phyloP scores from a whole-genome alignment of 2,888 invertebrate species.

The Nomada hirtipes region DNA sequence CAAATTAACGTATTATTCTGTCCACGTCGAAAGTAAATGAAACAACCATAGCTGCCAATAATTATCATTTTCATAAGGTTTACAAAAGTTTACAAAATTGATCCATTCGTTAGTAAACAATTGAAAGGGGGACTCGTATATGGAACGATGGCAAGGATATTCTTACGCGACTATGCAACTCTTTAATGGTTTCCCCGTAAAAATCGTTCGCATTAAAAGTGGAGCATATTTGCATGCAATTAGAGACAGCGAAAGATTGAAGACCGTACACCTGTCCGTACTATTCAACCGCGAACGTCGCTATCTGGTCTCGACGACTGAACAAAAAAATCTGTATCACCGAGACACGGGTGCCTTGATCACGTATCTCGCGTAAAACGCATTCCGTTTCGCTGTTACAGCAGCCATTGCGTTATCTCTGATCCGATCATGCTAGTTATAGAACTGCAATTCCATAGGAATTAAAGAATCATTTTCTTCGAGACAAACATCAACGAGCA shows the following conservation, averaged over 20 bases:
- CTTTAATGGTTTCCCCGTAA: slow-evolving; percentile 4
- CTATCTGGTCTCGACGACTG: slow-evolving; percentile 15
- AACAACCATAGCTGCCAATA: too few relatives aligned
- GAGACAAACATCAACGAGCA: neutral
- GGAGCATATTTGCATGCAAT: slow-evolving; percentile 56
- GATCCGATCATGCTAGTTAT: slow-evolving; percentile 20
- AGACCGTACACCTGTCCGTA: slow-evolving; percentile 53
- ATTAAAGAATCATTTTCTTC: slow-evolving; percentile 13
- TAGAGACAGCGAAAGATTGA: slow-evolving; percentile 45
- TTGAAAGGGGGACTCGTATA: neutral
- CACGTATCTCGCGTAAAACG: slow-evolving; percentile 32
- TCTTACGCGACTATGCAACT: slow-evolving; percentile 6
- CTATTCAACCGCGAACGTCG: slow-evolving; percentile 13
- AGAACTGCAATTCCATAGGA: neutral
- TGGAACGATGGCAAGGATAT: slow-evolving; percentile 54
- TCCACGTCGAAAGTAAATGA: too few relatives aligned
- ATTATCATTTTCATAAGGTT: too few relatives aligned
- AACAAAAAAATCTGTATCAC: slow-evolving; percentile 24
- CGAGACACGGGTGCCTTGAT: slow-evolving; percentile 24
- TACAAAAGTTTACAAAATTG: neutral
- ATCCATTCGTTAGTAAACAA: neutral
- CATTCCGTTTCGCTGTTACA: slow-evolving; percentile 46
- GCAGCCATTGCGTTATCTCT: slow-evolving; percentile 30
- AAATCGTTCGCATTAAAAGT: slow-evolving; percentile 39
- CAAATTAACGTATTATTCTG: too few relatives aligned